These are phyloP conservation scores for Zootoca vivipara DNA, from an alignment of 2,113 vertebrate species.

Conservation along the genomic window DNA sequence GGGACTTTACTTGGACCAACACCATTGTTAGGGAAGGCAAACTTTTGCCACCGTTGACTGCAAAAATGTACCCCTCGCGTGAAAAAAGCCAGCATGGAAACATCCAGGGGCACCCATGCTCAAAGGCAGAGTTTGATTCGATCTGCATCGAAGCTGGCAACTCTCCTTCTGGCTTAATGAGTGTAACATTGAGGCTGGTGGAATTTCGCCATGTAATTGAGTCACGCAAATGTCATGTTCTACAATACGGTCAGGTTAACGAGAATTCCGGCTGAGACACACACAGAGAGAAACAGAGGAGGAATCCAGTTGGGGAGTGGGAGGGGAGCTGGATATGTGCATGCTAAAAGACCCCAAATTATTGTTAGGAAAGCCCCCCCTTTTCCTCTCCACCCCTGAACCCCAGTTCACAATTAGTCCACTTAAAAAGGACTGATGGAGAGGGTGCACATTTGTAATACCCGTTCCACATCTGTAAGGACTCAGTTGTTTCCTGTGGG, in stretches of 20 bases:
- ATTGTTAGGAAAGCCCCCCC: background rate
- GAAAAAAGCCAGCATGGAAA: background rate
- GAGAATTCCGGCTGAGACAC: background rate
- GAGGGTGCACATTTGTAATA: too few species aligned
- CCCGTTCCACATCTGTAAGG: too few species aligned
- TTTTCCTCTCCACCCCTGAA: background rate
- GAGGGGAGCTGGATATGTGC: background rate
- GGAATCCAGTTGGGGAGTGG: background rate
- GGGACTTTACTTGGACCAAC: too few species aligned
- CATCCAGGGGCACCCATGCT: background rate
- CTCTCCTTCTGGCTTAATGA: conserved; percentile 8
- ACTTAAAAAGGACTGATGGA: background rate
- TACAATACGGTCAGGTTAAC: conserved; percentile 2
- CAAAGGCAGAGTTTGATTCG: background rate
- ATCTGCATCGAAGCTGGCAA: background rate
- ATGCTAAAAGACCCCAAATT: background rate
- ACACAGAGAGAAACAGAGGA: background rate
- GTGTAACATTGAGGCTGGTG: conserved; percentile 2
- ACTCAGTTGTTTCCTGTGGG: too few species aligned
- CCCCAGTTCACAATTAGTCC: background rate
- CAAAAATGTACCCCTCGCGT: background rate
- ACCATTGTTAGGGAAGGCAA: too few species aligned
- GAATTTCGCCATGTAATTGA: conserved; percentile 1
- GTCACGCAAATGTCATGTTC: conserved; percentile 3
- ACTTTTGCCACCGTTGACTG: too few species aligned